Conservation (phyloP, 2,113 vertebrate species). For the Monopterus albus region DNA sequence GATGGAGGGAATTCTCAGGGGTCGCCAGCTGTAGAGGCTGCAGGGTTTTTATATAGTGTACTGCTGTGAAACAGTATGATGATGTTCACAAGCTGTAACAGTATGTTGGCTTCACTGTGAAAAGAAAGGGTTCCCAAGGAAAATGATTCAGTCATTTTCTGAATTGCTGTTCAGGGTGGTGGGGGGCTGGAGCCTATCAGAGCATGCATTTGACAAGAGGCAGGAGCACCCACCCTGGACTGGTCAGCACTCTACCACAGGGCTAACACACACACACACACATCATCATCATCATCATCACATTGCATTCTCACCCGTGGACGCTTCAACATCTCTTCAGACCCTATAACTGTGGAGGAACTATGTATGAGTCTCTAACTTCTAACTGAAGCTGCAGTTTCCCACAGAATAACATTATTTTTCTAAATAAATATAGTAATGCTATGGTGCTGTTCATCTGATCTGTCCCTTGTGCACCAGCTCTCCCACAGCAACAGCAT, state of each 20-base stretch:
- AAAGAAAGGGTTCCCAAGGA: constrained; percentile 5
- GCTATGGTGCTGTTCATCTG: too few species aligned
- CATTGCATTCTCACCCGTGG: neutral
- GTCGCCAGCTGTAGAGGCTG: constrained; percentile 32
- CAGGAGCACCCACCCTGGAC: neutral
- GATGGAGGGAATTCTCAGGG: constrained; percentile 29
- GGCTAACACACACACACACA: neutral
- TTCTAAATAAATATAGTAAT: too few species aligned
- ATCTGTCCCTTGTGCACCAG: too few species aligned
- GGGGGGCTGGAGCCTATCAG: neutral
- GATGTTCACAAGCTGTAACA: constrained; percentile 24
- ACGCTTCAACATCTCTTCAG: too few species aligned
- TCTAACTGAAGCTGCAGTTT: too few species aligned
- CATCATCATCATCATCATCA: too few species aligned
- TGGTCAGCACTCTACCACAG: neutral
- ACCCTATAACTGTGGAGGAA: too few species aligned
- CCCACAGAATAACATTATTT: too few species aligned
- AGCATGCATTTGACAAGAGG: neutral
- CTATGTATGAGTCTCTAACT: too few species aligned
- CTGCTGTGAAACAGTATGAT: neutral
- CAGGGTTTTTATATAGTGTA: constrained; percentile 2
- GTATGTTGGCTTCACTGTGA: neutral
- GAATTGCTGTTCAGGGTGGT: neutral
- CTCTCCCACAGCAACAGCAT: too few species aligned
- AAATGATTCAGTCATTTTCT: constrained; percentile 3